These are phyloP conservation scores for Watsonalla binaria DNA, from an alignment of 2,888 invertebrate species.

Conservation along the genomic window DNA sequence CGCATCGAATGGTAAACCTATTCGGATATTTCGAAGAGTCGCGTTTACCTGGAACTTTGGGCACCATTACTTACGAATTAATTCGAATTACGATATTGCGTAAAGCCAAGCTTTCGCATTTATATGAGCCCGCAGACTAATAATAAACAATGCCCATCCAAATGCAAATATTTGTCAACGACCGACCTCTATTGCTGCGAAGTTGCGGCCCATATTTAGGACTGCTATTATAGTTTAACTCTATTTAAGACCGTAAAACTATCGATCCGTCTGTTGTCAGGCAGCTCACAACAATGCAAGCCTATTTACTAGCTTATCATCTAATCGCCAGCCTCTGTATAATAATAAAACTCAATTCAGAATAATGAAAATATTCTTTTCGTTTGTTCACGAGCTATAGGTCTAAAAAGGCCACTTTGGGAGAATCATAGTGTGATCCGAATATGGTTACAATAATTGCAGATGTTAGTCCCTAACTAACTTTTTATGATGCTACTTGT, in stretches of 20 bases:
- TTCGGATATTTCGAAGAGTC: too few relatives aligned
- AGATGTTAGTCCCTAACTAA: too few relatives aligned
- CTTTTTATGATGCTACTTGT: too few relatives aligned
- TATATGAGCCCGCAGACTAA: background rate
- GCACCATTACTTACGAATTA: too few relatives aligned
- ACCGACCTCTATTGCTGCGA: constrained; percentile 18
- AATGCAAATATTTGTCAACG: constrained; percentile 31
- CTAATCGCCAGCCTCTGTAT: background rate
- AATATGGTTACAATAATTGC: too few relatives aligned
- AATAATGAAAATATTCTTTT: too few relatives aligned
- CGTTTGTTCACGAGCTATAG: background rate
- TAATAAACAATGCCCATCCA: constrained; percentile 23
- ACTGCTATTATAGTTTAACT: constrained; percentile 18
- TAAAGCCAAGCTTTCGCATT: background rate
- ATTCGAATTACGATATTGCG: background rate
- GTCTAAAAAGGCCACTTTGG: too few relatives aligned
- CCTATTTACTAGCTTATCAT: background rate
- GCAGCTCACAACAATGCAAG: background rate
- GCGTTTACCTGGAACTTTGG: too few relatives aligned
- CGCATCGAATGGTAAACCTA: too few relatives aligned
- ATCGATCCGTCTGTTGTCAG: constrained; percentile 19
- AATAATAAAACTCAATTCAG: too few relatives aligned
- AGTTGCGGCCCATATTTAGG: constrained; percentile 10
- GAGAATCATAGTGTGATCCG: too few relatives aligned
- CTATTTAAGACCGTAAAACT: constrained; percentile 7